Evolutionary conservation across 2,888 invertebrate genomes (phyloP), one percentile per base, ranked within the genome.

Genomic region (Allygus modestus): DNA sequence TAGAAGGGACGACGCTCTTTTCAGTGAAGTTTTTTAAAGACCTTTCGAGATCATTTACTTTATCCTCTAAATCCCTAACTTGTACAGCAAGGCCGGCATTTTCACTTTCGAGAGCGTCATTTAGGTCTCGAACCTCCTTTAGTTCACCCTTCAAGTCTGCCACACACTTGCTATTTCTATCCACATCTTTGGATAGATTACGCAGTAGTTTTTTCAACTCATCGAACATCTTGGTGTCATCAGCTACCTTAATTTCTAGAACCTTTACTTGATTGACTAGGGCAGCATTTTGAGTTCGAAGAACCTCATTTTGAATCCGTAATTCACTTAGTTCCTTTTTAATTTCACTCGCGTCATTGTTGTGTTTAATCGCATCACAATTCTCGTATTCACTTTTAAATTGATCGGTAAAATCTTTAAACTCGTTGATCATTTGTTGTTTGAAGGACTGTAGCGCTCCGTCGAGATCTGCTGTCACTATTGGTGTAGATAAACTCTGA

Each of bases 11-110:
- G n/a, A 46, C n/a, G 12, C 12, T 46, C 46, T 46, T 58, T 12
- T 23, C 58, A 7, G 23, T 58, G 9, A 23, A 20, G 20, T 23
- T 4, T 58, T 23, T 58, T 23, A 58, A 58, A 23, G 58, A n/a
- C 58, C 23, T 23, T 58, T 58, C 23, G 1, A 58, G 58, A 2
- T 58, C 58, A 58, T 23, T 23, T 5, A 58, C 15, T 58, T 58
- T 58, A 23, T 23, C 17, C 17, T 58, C 58, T 12, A 58, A 23
- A 4, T 58, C 58, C n/a, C 43, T n/a, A 11, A 31, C 46, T 79
- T 23, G 58, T 17, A 43, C 23, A n/a, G 46, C 26, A 79, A 79
- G 79, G 54, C 51, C 5, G 20, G 79, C 43, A 20, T 79, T 43
- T 26, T 31, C 37, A 12, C n/a, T 20, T 71, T 71, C 31, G n/a